Percentiles rank a stretch among this genome's conserved stretches.
Evolutionary conservation across 2,113 vertebrate species (phyloP).

Genomic region (human (Homo sapiens)): DNA sequence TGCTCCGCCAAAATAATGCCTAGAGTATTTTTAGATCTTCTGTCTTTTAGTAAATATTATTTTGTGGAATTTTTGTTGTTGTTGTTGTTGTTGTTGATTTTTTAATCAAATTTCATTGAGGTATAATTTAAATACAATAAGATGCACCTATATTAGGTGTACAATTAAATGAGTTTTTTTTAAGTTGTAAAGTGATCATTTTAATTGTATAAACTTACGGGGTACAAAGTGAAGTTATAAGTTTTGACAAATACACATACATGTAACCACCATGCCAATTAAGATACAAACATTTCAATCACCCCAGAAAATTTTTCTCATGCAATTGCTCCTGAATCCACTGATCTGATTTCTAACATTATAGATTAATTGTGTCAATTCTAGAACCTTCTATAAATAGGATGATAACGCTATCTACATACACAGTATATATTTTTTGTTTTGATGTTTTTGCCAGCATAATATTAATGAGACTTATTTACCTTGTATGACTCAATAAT

Average conservation of each 20-base stretch:
- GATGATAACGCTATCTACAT: neutral
- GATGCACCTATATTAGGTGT: neutral
- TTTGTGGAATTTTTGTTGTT: neutral
- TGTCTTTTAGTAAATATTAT: neutral
- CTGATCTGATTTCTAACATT: neutral
- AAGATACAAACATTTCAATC: neutral
- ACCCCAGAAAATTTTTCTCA: neutral
- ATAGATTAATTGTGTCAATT: neutral
- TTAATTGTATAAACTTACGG: neutral
- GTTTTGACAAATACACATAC: neutral
- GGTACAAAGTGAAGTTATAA: neutral
- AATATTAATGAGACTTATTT: neutral
- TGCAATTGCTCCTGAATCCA: neutral
- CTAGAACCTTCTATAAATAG: neutral
- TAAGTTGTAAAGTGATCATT: neutral
- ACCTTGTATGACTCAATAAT: neutral
- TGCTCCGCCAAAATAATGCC: neutral
- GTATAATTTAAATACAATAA: neutral
- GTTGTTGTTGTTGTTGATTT: neutral
- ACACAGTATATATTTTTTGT: neutral
- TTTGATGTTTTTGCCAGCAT: neutral
- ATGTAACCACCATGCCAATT: neutral
- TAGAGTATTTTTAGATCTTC: neutral
- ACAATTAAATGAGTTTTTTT: neutral
- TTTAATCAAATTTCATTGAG: neutral